Evolutionary conservation across 2,888 invertebrate species (phyloP), one percentile per base, ranked within the genome.

Genomic region (Drosophila rellima): DNA sequence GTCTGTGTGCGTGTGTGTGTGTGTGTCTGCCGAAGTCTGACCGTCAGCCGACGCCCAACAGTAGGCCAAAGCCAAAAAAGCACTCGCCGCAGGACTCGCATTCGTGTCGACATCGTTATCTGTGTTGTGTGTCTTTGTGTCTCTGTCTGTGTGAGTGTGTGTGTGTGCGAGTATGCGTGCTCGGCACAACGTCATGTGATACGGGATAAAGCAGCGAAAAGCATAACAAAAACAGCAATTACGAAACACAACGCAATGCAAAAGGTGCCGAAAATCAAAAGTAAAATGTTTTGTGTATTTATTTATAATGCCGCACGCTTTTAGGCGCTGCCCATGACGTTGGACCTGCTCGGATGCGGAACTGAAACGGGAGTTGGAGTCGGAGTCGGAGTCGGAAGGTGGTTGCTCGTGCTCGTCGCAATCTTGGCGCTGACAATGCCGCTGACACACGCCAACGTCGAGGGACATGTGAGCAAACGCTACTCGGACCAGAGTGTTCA

Each of bases 401-500:
- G 64, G 57, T 39, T 65, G 31, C 31, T 81, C 40, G 54, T 74
- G 69, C 52, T 85, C 40, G 33, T 82, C 31, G 60, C 80, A 23
- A 40, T 73, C 44, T 37, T 54, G 17, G 35, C 72, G 31, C 26
- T 71, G 20, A 52, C 40, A 6, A 54, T 67, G n/a, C 66, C 78
- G 3, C 35, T 67, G 61, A 20, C 33, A 33, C 55, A 74, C 4
- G 79, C 68, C 50, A 76, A 52, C 11, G 70, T 62, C 33, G 74
- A 84, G 26, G 78, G 83, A 3, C 86, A 93, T 61, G 93, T 94
- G 72, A 93, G 93, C 15, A 95, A 95, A 91, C 94, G 96, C 91
- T 95, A 96, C 92, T 96, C 96, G 47, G 97, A 97, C 92, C 95
- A 95, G 90, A 96, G 96, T 69, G 95, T 97, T 50, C 94, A 95